phyloP scores from a whole-genome alignment of 1,140 invertebrate genomes.

The Drosophila pectinifera region DNA sequence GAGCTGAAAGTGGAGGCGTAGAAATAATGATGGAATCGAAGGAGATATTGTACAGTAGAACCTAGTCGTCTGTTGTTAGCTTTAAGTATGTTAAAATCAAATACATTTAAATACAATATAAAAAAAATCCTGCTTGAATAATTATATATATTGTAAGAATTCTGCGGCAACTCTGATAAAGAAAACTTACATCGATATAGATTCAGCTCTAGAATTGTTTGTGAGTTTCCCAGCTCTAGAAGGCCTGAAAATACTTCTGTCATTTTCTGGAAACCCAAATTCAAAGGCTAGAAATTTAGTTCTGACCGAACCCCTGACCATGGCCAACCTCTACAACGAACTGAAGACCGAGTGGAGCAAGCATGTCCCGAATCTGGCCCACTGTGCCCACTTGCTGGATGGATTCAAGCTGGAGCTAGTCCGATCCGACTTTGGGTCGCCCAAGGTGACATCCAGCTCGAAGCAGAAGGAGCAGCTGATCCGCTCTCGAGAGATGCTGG shows the following conservation, averaged over 20 bases:
- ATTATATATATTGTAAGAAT: not conserved
- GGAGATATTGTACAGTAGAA: slow-evolving; percentile 48
- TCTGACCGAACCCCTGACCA: not conserved
- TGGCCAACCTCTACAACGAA: slow-evolving; percentile 53
- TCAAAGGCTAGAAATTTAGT: not conserved
- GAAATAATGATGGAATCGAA: not conserved
- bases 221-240: not conserved
- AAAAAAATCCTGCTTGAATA: not conserved
- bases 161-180: too few relatives aligned
- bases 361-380: slow-evolving; percentile 41
- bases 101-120: slow-evolving; percentile 19
- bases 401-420: slow-evolving; percentile 59
- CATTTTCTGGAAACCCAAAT: slow-evolving; percentile 3
- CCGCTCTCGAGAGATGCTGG: slow-evolving; percentile 92
- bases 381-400: slow-evolving; percentile 48
- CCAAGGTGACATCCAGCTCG: not conserved
- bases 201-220: not conserved
- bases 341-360: slow-evolving; percentile 65
- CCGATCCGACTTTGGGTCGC: slow-evolving; percentile 23
- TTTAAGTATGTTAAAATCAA: slow-evolving; percentile 27
- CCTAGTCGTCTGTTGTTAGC: slow-evolving; percentile 18
- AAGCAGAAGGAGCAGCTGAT: slow-evolving; percentile 42
- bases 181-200: not conserved
- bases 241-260: not conserved
- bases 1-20: slow-evolving; percentile 61